Percentiles rank a stretch among this genome's conserved stretches.
Conservation (phyloP, 2,113 vertebrate genomes). For the Phrynosoma blainvillii region DNA sequence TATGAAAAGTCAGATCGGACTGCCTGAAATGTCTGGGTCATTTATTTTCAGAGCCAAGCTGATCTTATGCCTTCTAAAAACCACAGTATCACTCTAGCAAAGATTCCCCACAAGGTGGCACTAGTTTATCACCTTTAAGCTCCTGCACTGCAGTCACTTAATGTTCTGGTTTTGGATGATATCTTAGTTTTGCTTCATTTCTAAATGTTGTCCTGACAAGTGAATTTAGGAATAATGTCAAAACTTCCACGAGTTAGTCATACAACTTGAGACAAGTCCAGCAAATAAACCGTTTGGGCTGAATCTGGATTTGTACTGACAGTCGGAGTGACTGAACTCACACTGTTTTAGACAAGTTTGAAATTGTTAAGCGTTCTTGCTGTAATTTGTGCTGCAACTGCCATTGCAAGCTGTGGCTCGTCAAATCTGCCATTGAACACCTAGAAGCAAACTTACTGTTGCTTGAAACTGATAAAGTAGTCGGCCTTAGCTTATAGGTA, state of each 20-base stretch:
- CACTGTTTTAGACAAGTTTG: conserved; percentile 59
- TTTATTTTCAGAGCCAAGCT: not conserved
- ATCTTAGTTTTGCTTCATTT: conserved; percentile 48
- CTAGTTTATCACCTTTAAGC: conserved; percentile 19
- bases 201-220: conserved; percentile 59
- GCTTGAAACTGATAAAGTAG: conserved; percentile 34
- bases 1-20: not conserved
- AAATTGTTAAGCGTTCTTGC: conserved; percentile 67
- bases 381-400: conserved; percentile 57
- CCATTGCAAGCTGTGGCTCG: conserved; percentile 64
- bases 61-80: not conserved
- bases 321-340: conserved; percentile 60
- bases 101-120: conserved; percentile 61
- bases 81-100: not conserved
- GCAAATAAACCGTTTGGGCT: conserved; percentile 51
- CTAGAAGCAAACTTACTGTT: conserved; percentile 33
- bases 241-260: conserved; percentile 64
- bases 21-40: not conserved
- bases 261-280: conserved; percentile 48
- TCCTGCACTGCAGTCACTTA: not conserved
- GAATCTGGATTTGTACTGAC: conserved; percentile 55
- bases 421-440: conserved; percentile 45
- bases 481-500: conserved; percentile 45
- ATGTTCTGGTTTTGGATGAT: not conserved
- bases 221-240: conserved; percentile 57